Base-by-base conservation (phyloP, 2,113 vertebrate species). In the Struthidea cinerea region DNA sequence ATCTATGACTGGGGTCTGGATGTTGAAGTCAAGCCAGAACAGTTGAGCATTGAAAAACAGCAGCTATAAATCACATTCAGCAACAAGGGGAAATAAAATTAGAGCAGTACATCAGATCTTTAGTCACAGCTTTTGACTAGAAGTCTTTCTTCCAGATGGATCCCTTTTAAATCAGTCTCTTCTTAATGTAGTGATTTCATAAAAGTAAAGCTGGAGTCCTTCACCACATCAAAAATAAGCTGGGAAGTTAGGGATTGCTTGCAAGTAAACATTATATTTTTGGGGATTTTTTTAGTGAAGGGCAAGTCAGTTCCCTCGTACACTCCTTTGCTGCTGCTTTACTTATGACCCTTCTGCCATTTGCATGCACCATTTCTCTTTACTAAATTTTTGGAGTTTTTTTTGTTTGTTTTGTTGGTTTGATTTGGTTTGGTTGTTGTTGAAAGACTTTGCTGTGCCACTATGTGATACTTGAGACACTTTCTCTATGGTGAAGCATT, bases 301-400 rank as follows among this genome's bases (percentile, higher is more conserved):
- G 16, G 18, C 32, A 53, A 56, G 22, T 70, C 2, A 1, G 4
- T 64, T 65, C 7, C 16, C 26, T 67, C 41, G 57, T 10, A 7
- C 27, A 60, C 47, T 42, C 8, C 21, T 56, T 37, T 39, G 32
- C 11, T 0, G 0, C 28, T 56, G 16, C 27, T 56, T 60, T 76
- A 26, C 33, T 70, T 75, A 41, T 7, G 16, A 79, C 18, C 3
- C 5, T 84, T 16, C 15, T 63, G 13, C 19, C 6, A n/a, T 26
- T n/a, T 89, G 6, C 4, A n/a, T 7, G 6, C 7, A 12, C 15
- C 23, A n/a, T 74, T 89, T 69, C 6, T 30, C n/a, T 69, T 52
- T 18, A 22, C 3, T n/a, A 44, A 68, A 49, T 59, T 13, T 47
- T 55, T 68, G 14, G 6, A 16, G 15, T 1, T 0, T 2, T 10